Base-by-base conservation (phyloP, 1,140 invertebrate genomes). In the Sminthurides bifidus region DNA sequence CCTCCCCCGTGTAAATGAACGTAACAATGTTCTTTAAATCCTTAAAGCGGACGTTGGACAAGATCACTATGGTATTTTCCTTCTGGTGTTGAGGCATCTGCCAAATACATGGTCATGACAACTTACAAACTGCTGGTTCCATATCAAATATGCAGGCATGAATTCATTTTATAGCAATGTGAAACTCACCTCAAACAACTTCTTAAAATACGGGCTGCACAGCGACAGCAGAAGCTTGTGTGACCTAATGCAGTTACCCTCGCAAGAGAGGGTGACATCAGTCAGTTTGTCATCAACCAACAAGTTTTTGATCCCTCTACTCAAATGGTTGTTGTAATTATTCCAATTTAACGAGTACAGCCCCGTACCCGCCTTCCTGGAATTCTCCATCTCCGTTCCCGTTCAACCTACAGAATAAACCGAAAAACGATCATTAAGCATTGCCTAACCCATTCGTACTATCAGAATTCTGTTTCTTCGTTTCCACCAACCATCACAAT, bases 141-240 rank as follows among this genome's bases (percentile, higher is more conserved):
- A 15, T n/a, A 21, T 15, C 17, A n/a, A 21, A 33, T 24, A 37
- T 12, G 30, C 8, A 6, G 12, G 24, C 6, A 46, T 12, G 30
- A 21, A 46, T 12, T 26, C 4, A 8, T 46, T 27, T 10, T 14
- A 52, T 24, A 21, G 4, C 21, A 52, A 23, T 21, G 6, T 12
- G 29, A 4, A 49, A 6, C 6, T 49, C 44, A 83, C 78, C 71
- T 83, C 82, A 69, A 90, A 88, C 66, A 89, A 76, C 71, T 84
- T 82, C 73, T 84, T 83, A 71, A 90, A 89, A 74, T 87, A 90
- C 44, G 84, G 82, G 68, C 83, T 86, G 71, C 86, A 87, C 58
- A 87, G 81, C 60, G 83, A 84, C 62, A 87, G 71, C 61, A 90
- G 84, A 66, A 89, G 79, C 75, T 87, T 87, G 69, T 90, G 86